Conservation (phyloP, 2,888 invertebrate species). For the Polyploca ridens region DNA sequence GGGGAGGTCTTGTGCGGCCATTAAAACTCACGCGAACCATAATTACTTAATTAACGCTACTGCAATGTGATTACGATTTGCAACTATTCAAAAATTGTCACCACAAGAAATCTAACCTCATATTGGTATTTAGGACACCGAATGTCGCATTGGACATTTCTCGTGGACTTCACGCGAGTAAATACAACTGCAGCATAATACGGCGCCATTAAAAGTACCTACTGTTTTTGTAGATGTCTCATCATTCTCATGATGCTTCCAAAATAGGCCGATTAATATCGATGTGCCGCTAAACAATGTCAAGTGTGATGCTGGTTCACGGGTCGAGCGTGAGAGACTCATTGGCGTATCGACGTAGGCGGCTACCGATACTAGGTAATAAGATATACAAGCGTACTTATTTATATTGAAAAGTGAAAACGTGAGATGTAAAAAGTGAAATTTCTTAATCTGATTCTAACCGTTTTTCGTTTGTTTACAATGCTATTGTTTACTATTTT, state of each 20-base stretch:
- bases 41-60: not conserved
- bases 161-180: constrained; percentile 35
- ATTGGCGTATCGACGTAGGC: constrained; percentile 37
- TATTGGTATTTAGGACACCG: constrained; percentile 53
- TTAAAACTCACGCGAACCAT: not conserved
- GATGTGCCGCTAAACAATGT: constrained; percentile 43
- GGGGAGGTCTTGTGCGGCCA: not conserved
- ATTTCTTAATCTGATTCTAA: constrained; percentile 17
- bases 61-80: constrained; percentile 45
- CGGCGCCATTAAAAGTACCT: constrained; percentile 28
- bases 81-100: constrained; percentile 37
- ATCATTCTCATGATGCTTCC: not conserved
- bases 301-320: constrained; percentile 43
- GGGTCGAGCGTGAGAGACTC: constrained; percentile 42
- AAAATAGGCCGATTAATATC: constrained; percentile 16
- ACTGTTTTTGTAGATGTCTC: constrained; percentile 10
- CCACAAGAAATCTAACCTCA: constrained; percentile 46
- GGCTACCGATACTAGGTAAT: constrained; percentile 31
- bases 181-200: constrained; percentile 35
- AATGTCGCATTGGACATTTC: constrained; percentile 32
- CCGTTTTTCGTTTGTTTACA: not conserved
- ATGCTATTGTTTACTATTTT: not conserved
- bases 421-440: constrained; percentile 24
- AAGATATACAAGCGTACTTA: constrained; percentile 34
- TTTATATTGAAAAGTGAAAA: constrained; percentile 33